Base-by-base conservation (phyloP, 1,140 invertebrate species). In the Coenobita brevimanus region DNA sequence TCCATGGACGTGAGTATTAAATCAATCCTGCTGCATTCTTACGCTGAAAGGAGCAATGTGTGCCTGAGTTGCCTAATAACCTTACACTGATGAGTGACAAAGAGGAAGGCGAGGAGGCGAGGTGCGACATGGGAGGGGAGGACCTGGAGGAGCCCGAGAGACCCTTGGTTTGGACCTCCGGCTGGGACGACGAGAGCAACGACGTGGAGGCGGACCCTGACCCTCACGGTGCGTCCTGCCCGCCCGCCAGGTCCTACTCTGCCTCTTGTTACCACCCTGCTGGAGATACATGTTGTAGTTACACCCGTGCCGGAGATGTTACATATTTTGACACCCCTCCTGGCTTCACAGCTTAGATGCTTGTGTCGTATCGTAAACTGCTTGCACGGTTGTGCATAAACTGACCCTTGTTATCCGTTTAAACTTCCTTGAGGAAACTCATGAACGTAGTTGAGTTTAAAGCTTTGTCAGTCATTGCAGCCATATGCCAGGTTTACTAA, bases 171-270 rank as follows among this genome's bases (percentile, higher is more conserved):
- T 85, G 82, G 82, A 85, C 71, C 33, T 85, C 82, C 17, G 82
- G 82, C 21, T 85, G 82, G 82, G 82, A 85, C 82, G 82, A 85
- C 24, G 82, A 85, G 50, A 62, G 71, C 50, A 85, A 76, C 71
- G 82, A 85, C n/a, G 82, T 85, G 50, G 82, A 85, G 54, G 46
- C 71, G 8, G 82, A 85, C 73, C 82, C 82, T 13, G 82, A 85
- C 82, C 82, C 82, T 41, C 82, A 85, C 27, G 82, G 82, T 85
- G 82, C 73, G 82, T 84, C 46, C 6, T 30, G 24, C 30, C 24
- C 15, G 62, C 6, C 80, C 24, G 21, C 0, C 2, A 15, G 17
- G 36, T n/a, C 13, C 64, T 30, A 69, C 21, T 30, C 27, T 75
- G 33, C 2, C 78, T 33, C 78, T 13, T 13, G 6, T 54, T 41